Base-by-base conservation (phyloP, 1,140 invertebrate species). In the Trissolcus basalis region DNA sequence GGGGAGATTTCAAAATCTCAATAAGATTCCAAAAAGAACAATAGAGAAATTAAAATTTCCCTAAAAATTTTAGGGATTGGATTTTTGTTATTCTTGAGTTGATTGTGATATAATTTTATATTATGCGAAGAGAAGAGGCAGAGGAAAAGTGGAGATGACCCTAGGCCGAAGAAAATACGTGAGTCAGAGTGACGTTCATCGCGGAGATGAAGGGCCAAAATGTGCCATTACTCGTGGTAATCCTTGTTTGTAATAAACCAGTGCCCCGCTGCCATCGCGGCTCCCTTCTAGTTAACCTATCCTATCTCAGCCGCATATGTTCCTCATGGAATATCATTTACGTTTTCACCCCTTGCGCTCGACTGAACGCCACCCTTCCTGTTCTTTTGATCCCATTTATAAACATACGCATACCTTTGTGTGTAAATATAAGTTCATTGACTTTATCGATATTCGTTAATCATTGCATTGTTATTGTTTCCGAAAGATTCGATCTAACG, bases 171-270 rank as follows among this genome's bases (percentile, higher is more conserved):
- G 63, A 70, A 60, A 67, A 54, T 63, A 51, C 58, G 71, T 75
- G 71, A 69, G 71, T 75, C 71, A 64, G 47, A 63, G 53, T 69
- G 65, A 58, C 53, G 60, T 56, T 53, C 35, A 39, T 9, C 45
- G 53, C 54, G 10, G 65, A 56, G 55, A 75, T 69, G 73, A 80
- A 83, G 83, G 83, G 84, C 80, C 80, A 82, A 82, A 87, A 82
- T 79, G 82, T 86, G 83, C 85, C 84, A 87, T 88, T 87, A 87
- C 82, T 75, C 82, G 63, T 59, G 70, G 83, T 88, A 88, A 88
- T 88, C 87, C 87, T 82, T 87, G 86, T 87, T 87, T 87, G 87
- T 85, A 88, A 88, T 88, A 88, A 88, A 87, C 81, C 82, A 85
- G 83, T 83, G 75, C 82, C 83, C 85, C 79, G 81, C 84, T 85